Percentiles rank a stretch among this genome's conserved stretches.
These are phyloP conservation scores for Yponomeuta evonymella DNA, from an alignment of 2,888 invertebrate species.

Conservation along the genomic window DNA sequence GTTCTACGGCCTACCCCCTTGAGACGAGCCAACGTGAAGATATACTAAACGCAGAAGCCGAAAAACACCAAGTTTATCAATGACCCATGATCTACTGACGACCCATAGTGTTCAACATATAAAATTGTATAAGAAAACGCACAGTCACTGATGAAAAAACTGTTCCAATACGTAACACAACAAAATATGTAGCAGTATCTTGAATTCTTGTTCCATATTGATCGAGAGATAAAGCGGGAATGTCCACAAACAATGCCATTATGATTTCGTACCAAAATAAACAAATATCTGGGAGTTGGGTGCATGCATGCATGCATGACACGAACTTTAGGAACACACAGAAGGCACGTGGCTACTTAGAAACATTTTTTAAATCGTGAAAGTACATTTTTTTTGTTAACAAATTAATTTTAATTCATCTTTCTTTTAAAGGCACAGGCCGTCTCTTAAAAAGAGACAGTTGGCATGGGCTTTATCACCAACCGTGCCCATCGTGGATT, in stretches of 20 bases:
- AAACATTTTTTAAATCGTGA: no score
- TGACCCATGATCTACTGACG: neutral
- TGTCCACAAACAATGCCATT: constrained; percentile 71
- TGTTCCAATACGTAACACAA: constrained; percentile 1
- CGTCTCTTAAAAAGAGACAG: no score
- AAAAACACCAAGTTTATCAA: neutral
- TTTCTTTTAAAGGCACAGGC: no score
- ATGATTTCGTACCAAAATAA: constrained; percentile 55
- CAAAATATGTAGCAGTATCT: neutral
- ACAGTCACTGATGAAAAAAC: constrained; percentile 47
- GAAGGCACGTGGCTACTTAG: neutral
- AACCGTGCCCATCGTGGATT: no score
- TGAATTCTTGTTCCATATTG: constrained; percentile 42
- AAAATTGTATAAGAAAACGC: constrained; percentile 33
- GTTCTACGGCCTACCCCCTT: neutral
- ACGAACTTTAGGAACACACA: neutral
- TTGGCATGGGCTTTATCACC: no score
- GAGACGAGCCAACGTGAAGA: neutral
- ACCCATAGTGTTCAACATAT: constrained; percentile 8
- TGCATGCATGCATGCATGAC: neutral
- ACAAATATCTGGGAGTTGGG: constrained; percentile 31
- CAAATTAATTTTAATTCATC: no score
- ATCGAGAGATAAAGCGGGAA: constrained; percentile 56
- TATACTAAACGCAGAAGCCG: neutral
- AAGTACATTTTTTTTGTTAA: no score